Conservation (phyloP, 2,797 vertebrate species). For the Pseudotriccus pelzelni region DNA sequence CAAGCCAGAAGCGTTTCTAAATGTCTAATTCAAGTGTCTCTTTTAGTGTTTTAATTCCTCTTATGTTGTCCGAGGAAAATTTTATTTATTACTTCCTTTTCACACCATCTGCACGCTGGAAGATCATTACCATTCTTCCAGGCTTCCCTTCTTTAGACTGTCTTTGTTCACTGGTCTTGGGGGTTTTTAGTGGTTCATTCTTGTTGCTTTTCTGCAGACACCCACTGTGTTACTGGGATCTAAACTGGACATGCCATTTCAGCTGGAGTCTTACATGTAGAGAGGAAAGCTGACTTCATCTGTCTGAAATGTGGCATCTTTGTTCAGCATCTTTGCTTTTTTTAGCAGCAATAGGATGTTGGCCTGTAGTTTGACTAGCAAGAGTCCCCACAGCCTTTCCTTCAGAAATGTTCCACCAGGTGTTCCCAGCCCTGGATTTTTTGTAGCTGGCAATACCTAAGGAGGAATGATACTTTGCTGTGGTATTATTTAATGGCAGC, state of each 20-base stretch:
- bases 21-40: background rate
- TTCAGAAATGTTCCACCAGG: background rate
- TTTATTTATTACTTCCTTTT: background rate
- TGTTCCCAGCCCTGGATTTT: background rate
- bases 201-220: background rate
- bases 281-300: background rate
- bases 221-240: background rate
- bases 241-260: background rate
- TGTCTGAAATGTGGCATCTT: background rate
- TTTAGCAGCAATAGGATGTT: background rate
- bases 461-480: background rate
- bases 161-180: background rate
- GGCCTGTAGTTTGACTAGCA: background rate
- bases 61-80: background rate
- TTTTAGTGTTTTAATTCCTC: background rate
- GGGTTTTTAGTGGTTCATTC: background rate
- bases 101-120: background rate
- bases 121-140: background rate
- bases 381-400: background rate
- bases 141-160: background rate
- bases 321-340: background rate
- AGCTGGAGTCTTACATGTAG: background rate
- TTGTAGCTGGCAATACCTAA: background rate
- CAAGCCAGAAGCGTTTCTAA: background rate
- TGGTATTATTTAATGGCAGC: background rate